Base-by-base conservation (phyloP, 2,888 invertebrate species). In the Fragum sueziense region DNA sequence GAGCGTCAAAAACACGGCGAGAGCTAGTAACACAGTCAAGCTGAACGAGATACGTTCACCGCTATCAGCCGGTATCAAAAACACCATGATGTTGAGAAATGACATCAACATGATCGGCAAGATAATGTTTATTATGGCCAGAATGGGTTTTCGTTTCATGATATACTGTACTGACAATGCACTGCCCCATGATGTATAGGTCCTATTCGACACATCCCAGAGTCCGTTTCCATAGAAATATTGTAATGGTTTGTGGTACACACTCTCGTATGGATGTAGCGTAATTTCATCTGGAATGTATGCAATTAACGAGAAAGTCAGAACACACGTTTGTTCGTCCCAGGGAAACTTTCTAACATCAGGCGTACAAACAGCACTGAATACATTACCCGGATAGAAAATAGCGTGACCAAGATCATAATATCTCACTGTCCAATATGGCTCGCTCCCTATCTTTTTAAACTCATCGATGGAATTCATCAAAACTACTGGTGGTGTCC, bases 41-140 rank as follows among this genome's bases (percentile, higher is more conserved):
- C 61, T 31, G 29, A 61, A 61, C 11, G 61, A 61, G n/a, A 61
- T 61, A 2, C 61, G 31, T n/a, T 61, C 61, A 33, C 61, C 61
- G n/a, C 61, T 61, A n/a, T 61, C 61, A 29, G 61, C 61, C 3
- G 61, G 61, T 20, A 61, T 61, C 33, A 61, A 20, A 33, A 61
- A 61, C 17, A 61, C 61, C 61, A 61, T 31, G 61, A 61, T 61
- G 33, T 61, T 61, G 14, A 61, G 33, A 20, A 61, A 31, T 7
- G 61, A 31, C 61, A 61, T 61, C 20, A 61, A 33, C 61, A 61
- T 17, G 9, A 61, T 33, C 4, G 61, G 61, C 33, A 61, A 33
- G 1, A 61, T 61, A 14, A 61, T 61, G n/a, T 61, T 61, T 2
- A 61, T 31, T 20, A 61, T 20, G 31, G 61, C 61, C 14, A 31